Evolutionary conservation across 2,888 invertebrate species (phyloP).

Genomic region (Perizoma affinitatum): DNA sequence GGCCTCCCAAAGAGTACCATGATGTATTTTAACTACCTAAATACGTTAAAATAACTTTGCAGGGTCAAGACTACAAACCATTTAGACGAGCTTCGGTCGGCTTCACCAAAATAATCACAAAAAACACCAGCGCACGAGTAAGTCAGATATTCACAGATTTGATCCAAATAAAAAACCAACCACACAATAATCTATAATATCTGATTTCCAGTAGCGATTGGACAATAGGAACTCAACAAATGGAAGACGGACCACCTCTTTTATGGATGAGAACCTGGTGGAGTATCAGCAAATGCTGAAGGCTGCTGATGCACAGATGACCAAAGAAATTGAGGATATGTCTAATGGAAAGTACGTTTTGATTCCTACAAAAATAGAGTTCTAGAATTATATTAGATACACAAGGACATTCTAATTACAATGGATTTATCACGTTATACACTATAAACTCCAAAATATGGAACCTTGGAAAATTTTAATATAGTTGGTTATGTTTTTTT

Average conservation of each 20-base stretch:
- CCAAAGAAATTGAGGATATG: slow-evolving; percentile 91
- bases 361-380: too few species aligned
- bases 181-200: slow-evolving; percentile 45
- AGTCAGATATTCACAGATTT: slow-evolving; percentile 43
- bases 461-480: too few species aligned
- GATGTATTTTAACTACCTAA: not conserved
- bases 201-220: slow-evolving; percentile 78
- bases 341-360: slow-evolving; percentile 87
- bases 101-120: slow-evolving; percentile 72
- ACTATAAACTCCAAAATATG: too few species aligned
- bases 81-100: slow-evolving; percentile 76
- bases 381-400: too few species aligned
- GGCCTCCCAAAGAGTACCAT: too few species aligned
- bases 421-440: too few species aligned
- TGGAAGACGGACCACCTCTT: slow-evolving; percentile 83
- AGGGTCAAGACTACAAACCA: slow-evolving; percentile 71
- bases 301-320: slow-evolving; percentile 90
- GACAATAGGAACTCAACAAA: slow-evolving; percentile 67
- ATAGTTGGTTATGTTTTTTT: too few species aligned
- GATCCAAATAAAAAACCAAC: slow-evolving; percentile 22
- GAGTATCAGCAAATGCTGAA: slow-evolving; percentile 87
- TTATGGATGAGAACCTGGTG: slow-evolving; percentile 87
- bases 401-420: too few species aligned
- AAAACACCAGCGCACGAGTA: slow-evolving; percentile 64
- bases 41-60: slow-evolving; percentile 39